Percentiles rank a stretch among this genome's conserved stretches.
These are phyloP conservation scores for Hipposideros larvatus DNA, from an alignment of 2,797 vertebrate species.

Conservation along the genomic window DNA sequence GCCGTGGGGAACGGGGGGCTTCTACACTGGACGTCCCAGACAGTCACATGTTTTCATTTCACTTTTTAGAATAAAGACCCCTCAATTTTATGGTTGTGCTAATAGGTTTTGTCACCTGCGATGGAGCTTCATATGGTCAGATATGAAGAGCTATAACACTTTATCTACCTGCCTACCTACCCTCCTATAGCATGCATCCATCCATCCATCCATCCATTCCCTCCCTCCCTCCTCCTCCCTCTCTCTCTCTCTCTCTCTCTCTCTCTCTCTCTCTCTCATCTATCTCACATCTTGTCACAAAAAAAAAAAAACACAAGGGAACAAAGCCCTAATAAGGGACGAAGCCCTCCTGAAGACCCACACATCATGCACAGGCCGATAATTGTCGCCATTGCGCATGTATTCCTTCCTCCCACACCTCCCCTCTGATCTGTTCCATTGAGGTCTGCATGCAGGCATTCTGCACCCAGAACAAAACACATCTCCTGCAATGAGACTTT, in stretches of 20 bases:
- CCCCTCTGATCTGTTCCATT: not conserved
- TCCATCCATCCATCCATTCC: not conserved
- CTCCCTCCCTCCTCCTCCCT: too few relatives aligned
- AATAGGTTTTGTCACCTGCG: not conserved
- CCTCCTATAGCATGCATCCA: too few relatives aligned
- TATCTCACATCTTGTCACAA: not conserved
- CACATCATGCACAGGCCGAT: not conserved
- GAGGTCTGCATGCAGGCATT: not conserved
- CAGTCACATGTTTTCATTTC: not conserved
- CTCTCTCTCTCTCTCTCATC: not conserved
- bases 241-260: not conserved
- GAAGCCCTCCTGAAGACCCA: not conserved
- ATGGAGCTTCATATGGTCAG: not conserved
- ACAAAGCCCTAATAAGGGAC: not conserved
- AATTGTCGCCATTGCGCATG: not conserved
- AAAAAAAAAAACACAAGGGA: not conserved
- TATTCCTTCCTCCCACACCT: too few relatives aligned
- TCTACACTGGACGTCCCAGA: too few relatives aligned
- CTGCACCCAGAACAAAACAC: not conserved
- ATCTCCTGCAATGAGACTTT: not conserved
- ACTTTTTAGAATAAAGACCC: not conserved
- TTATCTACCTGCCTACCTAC: not conserved
- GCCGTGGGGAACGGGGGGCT: not conserved
- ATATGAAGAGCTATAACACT: not conserved
- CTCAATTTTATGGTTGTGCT: not conserved